A percentile compares a stretch with the other conserved stretches of the same genome.
Evolutionary conservation across 2,113 vertebrate genomes (phyloP).

Genomic region (Leptobrachium ailaonicum): DNA sequence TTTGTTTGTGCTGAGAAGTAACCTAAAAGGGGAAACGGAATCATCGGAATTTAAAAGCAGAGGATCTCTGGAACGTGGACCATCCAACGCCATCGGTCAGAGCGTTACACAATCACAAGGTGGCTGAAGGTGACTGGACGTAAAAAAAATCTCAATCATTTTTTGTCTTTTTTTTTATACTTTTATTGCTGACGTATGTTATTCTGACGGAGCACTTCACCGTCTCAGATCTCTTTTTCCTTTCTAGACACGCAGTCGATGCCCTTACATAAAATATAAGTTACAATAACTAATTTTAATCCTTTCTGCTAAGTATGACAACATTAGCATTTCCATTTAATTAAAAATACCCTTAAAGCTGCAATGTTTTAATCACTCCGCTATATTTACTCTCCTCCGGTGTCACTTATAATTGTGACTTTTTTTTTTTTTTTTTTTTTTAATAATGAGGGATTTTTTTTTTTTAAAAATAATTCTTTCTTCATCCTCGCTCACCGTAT

Average conservation of each 20-base stretch:
- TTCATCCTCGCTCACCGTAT: constrained; percentile 57
- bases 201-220: constrained; percentile 81
- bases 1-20: constrained; percentile 71
- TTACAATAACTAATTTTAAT: constrained; percentile 99
- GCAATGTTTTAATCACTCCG: constrained; percentile 97
- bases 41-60: constrained; percentile 65
- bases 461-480: constrained; percentile 63
- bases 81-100: constrained; percentile 64
- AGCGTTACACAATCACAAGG: no score
- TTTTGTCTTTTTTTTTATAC: constrained; percentile 73
- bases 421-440: constrained; percentile 83
- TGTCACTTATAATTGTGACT: constrained; percentile 86
- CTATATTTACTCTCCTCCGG: constrained; percentile 91
- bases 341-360: constrained; percentile 94
- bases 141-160: constrained; percentile 67
- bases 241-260: constrained; percentile 55
- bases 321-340: constrained; percentile 99
- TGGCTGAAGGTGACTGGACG: background rate
- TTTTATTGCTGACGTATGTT: constrained; percentile 81
- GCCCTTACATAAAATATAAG: constrained; percentile 90
- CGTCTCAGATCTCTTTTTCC: constrained; percentile 78
- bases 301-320: constrained; percentile 99
- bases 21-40: constrained; percentile 69
- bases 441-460: constrained; percentile 83
- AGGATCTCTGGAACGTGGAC: constrained; percentile 61